Percentiles rank a stretch among this genome's conserved stretches.
Evolutionary conservation across 2,888 invertebrate species (phyloP).

Genomic region (Caenorhabditis sp.): DNA sequence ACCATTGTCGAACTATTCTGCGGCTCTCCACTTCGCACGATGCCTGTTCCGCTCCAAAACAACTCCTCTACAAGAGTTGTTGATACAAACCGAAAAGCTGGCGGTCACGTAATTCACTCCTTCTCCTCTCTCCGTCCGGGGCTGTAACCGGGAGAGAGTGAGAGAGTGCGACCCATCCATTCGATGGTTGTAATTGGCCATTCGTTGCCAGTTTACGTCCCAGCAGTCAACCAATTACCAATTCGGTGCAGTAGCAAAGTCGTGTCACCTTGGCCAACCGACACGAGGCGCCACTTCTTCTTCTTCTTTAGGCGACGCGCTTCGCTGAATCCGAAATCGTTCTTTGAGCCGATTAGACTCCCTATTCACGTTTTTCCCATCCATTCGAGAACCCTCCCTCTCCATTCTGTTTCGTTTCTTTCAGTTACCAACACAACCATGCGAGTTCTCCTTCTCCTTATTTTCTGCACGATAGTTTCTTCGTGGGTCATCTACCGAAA

Average conservation of each 20-base stretch:
- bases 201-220: constrained; percentile 9
- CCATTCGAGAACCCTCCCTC: neutral
- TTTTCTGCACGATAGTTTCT: constrained; percentile 34
- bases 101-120: constrained; percentile 49
- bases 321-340: constrained; percentile 24
- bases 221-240: constrained; percentile 1
- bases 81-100: constrained; percentile 58
- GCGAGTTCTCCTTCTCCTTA: constrained; percentile 44
- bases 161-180: constrained; percentile 24
- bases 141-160: constrained; percentile 25
- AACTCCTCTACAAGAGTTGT: constrained; percentile 40
- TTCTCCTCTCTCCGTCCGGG: constrained; percentile 6
- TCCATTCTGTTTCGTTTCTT: neutral
- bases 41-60: constrained; percentile 18
- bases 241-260: constrained; percentile 14
- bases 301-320: constrained; percentile 18
- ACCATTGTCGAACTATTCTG: constrained; percentile 47
- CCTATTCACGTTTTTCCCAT: neutral
- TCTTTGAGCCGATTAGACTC: constrained; percentile 43
- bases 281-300: constrained; percentile 22
- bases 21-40: constrained; percentile 14
- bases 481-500: constrained; percentile 69
- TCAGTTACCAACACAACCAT: constrained; percentile 32
- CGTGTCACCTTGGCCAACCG: constrained; percentile 42
- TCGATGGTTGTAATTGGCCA: constrained; percentile 32